Base-by-base conservation (phyloP, 30 jellyfish, hydroid and myxozoan species). In the Chrysaora quinquecirrha region DNA sequence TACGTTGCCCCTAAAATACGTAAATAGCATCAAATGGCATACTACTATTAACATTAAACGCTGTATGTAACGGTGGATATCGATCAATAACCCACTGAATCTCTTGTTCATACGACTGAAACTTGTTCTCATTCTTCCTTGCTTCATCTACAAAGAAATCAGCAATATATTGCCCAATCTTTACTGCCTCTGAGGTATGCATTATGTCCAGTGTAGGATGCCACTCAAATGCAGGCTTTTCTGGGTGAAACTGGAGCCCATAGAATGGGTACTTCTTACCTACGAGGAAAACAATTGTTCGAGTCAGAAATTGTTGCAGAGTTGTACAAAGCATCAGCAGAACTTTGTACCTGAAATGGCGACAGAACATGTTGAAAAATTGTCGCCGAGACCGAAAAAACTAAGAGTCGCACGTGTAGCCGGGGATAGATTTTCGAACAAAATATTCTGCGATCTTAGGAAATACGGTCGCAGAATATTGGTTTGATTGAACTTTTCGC, bases 181-280 rank as follows among this genome's bases (percentile, higher is more conserved):
- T 49, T 16, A 78, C 87, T n/a, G 98, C 96, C 12, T 80, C 84
- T 6, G 76, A 31, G 16, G 91, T 46, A 68, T 86, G 98, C 23
- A 38, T 48, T 58, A 91, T 81, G 76, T 78, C 75, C 76, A 86
- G 33, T 20, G 93, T 80, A 18, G 89, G 89, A 58, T 87, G 87
- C 98, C 98, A 91, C 64, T 91, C 98, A 76, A 65, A 91, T 61
- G 87, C 85, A 20, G 86, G 85, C 54, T 91, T 91, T 82, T 91
- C 98, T 0, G 98, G 98, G 76, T 91, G 98, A 50, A 86, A 91
- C 34, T 91, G 98, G n/a, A 86, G 83, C 1, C 98, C 98, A 62
- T 91, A 91, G 78, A 91, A 91, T 31, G 98, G 98, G 34, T 80
- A 87, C 67, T 34, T 61, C 32, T 31, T 58, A 11, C 91, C 98